Evolutionary conservation across 2,888 invertebrate species (phyloP).

Genomic region (Nudaria mundana): DNA sequence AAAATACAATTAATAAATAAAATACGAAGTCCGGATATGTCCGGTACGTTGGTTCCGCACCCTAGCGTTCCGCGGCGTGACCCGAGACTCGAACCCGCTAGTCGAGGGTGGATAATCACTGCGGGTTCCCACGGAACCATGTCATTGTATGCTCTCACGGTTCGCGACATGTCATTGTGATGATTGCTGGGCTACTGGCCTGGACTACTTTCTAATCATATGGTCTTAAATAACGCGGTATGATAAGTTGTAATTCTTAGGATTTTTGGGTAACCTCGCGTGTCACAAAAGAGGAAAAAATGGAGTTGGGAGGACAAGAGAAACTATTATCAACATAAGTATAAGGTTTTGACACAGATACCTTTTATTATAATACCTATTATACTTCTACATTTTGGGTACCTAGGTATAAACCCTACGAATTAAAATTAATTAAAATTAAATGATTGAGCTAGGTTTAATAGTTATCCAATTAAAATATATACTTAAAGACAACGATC

Average conservation of each 20-base stretch:
- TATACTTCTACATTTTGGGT: too few species aligned
- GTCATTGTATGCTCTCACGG: constrained; percentile 71
- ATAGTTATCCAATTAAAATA: too few species aligned
- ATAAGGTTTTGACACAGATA: neutral
- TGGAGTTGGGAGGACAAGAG: too few species aligned
- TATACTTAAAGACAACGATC: too few species aligned
- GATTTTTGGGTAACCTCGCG: too few species aligned
- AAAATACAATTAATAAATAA: constrained; percentile 41
- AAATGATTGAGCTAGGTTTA: too few species aligned
- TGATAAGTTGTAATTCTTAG: constrained; percentile 10
- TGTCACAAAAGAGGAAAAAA: too few species aligned
- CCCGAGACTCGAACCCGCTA: constrained; percentile 59
- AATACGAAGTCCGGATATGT: constrained; percentile 63
- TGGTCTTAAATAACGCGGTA: constrained; percentile 29
- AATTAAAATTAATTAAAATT: too few species aligned
- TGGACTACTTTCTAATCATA: constrained; percentile 60
- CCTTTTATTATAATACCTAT: too few species aligned
- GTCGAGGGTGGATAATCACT: constrained; percentile 65
- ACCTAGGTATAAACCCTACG: too few species aligned
- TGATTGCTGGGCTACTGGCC: constrained; percentile 53
- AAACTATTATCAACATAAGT: neutral
- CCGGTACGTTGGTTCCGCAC: constrained; percentile 68
- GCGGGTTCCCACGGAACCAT: constrained; percentile 63
- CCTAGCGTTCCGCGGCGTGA: constrained; percentile 64
- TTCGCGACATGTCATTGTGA: constrained; percentile 71